Evolutionary conservation across 2,888 invertebrate species (phyloP).

Genomic region (Phragmatobia fuliginosa): DNA sequence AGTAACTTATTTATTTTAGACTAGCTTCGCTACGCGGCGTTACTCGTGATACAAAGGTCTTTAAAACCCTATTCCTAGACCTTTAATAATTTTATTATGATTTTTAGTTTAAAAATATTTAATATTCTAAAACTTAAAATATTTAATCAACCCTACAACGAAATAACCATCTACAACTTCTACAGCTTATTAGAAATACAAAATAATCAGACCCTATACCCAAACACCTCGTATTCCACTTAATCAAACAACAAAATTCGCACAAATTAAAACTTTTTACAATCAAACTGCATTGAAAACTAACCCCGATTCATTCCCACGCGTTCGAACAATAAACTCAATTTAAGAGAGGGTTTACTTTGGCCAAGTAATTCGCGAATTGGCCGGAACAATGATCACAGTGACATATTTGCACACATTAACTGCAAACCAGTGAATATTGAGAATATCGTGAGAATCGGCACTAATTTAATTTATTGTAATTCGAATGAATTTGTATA

Average conservation of each 20-base stretch:
- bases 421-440: constrained; percentile 54
- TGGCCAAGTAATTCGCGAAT: constrained; percentile 39
- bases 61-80: too few species aligned
- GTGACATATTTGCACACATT: constrained; percentile 53
- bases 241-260: constrained; percentile 22
- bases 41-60: too few species aligned
- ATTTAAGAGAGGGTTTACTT: constrained; percentile 1
- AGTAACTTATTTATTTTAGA: too few species aligned
- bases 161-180: too few species aligned
- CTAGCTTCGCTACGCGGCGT: too few species aligned
- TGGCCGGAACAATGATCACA: constrained; percentile 32
- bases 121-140: too few species aligned
- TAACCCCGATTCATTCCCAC: constrained; percentile 47
- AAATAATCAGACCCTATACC: background rate
- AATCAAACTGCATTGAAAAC: constrained; percentile 36
- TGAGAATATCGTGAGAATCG: constrained; percentile 59
- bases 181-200: background rate
- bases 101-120: too few species aligned
- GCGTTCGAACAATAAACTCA: constrained; percentile 33
- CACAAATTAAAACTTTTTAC: constrained; percentile 32
- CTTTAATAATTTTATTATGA: too few species aligned
- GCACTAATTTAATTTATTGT: constrained; percentile 33
- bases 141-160: background rate
- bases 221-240: background rate
- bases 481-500: constrained; percentile 5